Evolutionary conservation across 2,888 invertebrate genomes (phyloP), one percentile per base, ranked within the genome.

Genomic region (Eristalis tenax): DNA sequence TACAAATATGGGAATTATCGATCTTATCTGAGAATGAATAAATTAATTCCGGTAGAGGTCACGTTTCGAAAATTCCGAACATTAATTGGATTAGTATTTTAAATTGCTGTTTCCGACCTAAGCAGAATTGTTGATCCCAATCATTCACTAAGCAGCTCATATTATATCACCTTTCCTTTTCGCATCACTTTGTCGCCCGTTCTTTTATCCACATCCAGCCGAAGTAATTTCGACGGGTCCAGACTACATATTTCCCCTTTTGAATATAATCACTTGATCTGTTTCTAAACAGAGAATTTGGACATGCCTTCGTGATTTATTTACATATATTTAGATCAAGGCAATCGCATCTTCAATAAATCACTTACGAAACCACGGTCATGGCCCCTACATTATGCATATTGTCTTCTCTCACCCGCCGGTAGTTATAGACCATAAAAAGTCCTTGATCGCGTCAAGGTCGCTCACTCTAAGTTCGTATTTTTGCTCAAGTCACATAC

Each of bases 351-450:
- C n/a, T 22, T 50, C 8, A 5, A 50, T 50, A 18, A 50, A 50
- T 50, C 50, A 50, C 50, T 4, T n/a, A n/a, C 1, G 6, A 5
- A n/a, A 5, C 1, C 43, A 43, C 43, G 50, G 18, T 50, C 50
- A 50, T 50, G 50, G 50, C 50, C 50, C 50, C 18, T 18, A 18
- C 50, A 5, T 8, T 18, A 50, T 18, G 50, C 18, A 18, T 18
- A 8, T 2, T 50, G 50, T 18, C 50, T 50, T 50, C 18, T 0
- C 50, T 18, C 50, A 18, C 50, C 18, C 18, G 50, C 8, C 50
- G n/a, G 18, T 10, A 40, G 23, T 68, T 78, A 70, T 40, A 38
- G 61, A 18, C 77, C 69, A 63, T 70, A 63, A 78, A n/a, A 70
- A 57, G 50, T 57, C 64, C 57, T 64, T 70, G 63, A 73, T 32